phyloP scores from a whole-genome alignment of 2,888 invertebrate species.

The Machimus atricapillus region DNA sequence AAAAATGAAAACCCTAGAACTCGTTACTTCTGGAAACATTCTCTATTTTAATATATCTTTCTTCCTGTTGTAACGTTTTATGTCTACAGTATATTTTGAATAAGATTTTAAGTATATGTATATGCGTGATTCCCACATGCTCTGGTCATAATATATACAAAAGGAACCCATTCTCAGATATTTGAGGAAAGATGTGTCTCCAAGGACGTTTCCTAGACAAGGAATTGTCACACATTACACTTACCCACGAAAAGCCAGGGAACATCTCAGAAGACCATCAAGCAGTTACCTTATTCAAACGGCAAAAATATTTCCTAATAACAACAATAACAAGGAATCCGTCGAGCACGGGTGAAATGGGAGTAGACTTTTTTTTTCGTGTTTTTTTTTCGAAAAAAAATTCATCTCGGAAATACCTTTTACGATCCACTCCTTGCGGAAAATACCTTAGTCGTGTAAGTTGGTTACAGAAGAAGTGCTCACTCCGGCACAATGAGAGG shows the following conservation, averaged over 20 bases:
- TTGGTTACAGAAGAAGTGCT: conserved; percentile 24
- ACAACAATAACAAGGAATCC: not conserved
- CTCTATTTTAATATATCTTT: not conserved
- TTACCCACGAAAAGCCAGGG: not conserved
- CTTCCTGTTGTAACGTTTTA: not conserved
- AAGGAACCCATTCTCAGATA: not conserved
- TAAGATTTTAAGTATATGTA: not conserved
- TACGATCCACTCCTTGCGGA: not conserved
- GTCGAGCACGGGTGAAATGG: not conserved
- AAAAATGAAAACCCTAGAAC: too few relatives aligned
- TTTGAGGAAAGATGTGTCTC: not conserved
- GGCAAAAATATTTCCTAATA: not conserved
- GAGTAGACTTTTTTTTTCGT: not conserved
- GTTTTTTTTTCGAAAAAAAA: not conserved
- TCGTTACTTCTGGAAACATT: too few relatives aligned
- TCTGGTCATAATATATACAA: not conserved
- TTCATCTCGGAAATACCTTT: conserved; percentile 22
- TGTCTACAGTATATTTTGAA: not conserved
- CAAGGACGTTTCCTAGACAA: not conserved
- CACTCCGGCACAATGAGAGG: conserved; percentile 26
- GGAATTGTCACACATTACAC: not conserved
- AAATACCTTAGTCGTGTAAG: not conserved
- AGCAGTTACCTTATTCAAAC: not conserved
- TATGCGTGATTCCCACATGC: not conserved
- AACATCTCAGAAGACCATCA: not conserved